Evolutionary conservation across 2,113 vertebrate species (phyloP).

Genomic region (Natator depressus): DNA sequence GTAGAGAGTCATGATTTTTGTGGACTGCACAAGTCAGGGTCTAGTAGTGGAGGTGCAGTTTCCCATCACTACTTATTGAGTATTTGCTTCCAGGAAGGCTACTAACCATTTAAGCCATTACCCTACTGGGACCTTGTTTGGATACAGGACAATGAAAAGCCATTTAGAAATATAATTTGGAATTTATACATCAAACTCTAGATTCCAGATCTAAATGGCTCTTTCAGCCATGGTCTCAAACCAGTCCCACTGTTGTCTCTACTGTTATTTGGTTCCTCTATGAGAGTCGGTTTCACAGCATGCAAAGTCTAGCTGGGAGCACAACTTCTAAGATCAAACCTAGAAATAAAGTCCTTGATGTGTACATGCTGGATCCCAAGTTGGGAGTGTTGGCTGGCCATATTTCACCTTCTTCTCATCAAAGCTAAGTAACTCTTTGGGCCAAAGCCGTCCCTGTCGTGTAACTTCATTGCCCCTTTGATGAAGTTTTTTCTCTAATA

Average conservation of each 20-base stretch:
- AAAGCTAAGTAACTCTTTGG: neutral
- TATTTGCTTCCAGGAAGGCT: no score
- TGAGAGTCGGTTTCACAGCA: neutral
- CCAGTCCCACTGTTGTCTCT: neutral
- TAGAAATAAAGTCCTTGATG: neutral
- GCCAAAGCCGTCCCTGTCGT: rapidly evolving
- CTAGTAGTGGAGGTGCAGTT: no score
- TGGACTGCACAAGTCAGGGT: no score
- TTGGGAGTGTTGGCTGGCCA: neutral
- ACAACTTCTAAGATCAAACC: rapidly evolving
- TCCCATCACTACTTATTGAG: no score
- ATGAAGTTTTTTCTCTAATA: neutral
- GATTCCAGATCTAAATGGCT: neutral
- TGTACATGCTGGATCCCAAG: neutral
- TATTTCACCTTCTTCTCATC: neutral
- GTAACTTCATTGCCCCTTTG: neutral
- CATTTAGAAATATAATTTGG: neutral
- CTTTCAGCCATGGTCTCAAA: neutral
- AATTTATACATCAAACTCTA: neutral
- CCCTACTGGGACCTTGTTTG: rapidly evolving
- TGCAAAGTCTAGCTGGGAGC: neutral
- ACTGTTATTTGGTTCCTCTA: neutral
- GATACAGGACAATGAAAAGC: neutral
- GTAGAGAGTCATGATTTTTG: no score
- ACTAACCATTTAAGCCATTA: no score